Evolutionary conservation across 2,888 invertebrate genomes (phyloP).

Genomic region (Hypsopygia costalis): DNA sequence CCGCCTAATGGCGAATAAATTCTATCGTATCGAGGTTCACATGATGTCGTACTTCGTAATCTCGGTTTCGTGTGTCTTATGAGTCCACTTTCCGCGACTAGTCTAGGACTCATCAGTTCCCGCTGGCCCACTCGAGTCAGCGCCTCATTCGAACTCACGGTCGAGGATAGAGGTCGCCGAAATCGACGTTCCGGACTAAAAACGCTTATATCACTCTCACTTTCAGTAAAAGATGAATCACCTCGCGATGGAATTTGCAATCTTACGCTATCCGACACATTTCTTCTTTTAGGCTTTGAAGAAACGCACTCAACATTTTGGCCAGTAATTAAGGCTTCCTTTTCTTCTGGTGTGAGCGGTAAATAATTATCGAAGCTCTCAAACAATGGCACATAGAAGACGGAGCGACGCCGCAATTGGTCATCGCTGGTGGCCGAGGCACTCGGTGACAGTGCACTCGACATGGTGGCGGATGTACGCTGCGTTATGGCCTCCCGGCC

Average conservation of each 20-base stretch:
- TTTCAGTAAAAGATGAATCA: constrained; percentile 68
- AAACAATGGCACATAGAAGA: constrained; percentile 87
- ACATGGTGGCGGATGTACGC: constrained; percentile 70
- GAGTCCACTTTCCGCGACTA: constrained; percentile 56
- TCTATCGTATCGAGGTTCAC: constrained; percentile 70
- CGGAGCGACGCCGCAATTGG: constrained; percentile 83
- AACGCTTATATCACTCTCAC: constrained; percentile 66
- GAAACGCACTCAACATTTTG: constrained; percentile 40
- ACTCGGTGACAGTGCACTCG: constrained; percentile 56
- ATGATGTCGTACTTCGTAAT: constrained; percentile 65
- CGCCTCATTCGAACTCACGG: constrained; percentile 68
- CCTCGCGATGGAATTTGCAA: constrained; percentile 49
- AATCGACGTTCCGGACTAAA: constrained; percentile 61
- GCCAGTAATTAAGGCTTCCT: constrained; percentile 65
- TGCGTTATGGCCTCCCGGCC: constrained; percentile 53
- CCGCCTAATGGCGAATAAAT: constrained; percentile 64
- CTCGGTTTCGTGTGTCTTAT: constrained; percentile 57
- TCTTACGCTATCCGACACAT: constrained; percentile 45
- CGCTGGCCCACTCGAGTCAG: constrained; percentile 59
- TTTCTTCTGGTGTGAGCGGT: constrained; percentile 72
- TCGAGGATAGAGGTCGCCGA: constrained; percentile 65
- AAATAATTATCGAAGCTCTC: constrained; percentile 81
- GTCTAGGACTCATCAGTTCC: constrained; percentile 61
- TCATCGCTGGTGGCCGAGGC: constrained; percentile 66
- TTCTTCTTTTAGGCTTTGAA: constrained; percentile 51